phyloP scores from a whole-genome alignment of 2,797 vertebrate species.

The Scolopax bukidnonensis region DNA sequence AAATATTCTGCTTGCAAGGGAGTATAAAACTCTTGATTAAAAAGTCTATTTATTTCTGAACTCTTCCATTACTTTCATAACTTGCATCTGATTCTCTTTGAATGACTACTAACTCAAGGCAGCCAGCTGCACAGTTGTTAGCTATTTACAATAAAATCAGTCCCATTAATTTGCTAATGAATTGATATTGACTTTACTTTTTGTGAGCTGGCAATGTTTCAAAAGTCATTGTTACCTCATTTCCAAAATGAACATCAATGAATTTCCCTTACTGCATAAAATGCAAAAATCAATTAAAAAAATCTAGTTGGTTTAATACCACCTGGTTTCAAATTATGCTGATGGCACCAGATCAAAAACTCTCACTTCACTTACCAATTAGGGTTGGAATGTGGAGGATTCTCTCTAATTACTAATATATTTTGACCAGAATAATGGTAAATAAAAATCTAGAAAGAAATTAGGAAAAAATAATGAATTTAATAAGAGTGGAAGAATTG shows the following conservation, averaged over 20 bases:
- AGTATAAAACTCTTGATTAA: background rate
- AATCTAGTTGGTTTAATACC: constrained; percentile 46
- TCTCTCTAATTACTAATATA: background rate
- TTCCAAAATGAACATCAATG: constrained; percentile 51
- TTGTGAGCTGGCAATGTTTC: constrained; percentile 37
- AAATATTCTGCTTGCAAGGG: background rate
- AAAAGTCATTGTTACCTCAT: constrained; percentile 62
- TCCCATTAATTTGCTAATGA: constrained; percentile 71
- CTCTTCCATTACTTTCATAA: background rate
- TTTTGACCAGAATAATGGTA: background rate
- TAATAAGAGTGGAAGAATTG: background rate
- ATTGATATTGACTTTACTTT: constrained; percentile 69
- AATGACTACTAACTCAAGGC: background rate
- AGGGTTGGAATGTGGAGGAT: background rate
- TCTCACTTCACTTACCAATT: background rate
- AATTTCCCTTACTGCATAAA: constrained; percentile 37
- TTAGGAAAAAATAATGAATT: background rate
- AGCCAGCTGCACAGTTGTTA: constrained; percentile 25
- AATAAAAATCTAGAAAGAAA: background rate
- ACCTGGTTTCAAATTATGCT: constrained; percentile 43
- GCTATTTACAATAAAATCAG: constrained; percentile 60
- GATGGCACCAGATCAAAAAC: background rate
- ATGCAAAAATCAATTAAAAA: constrained; percentile 57
- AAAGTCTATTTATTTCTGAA: background rate
- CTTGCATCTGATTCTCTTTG: background rate